Evolutionary conservation across 1,140 invertebrate species (phyloP).

Genomic region (Macrotrachela quadricornifera): DNA sequence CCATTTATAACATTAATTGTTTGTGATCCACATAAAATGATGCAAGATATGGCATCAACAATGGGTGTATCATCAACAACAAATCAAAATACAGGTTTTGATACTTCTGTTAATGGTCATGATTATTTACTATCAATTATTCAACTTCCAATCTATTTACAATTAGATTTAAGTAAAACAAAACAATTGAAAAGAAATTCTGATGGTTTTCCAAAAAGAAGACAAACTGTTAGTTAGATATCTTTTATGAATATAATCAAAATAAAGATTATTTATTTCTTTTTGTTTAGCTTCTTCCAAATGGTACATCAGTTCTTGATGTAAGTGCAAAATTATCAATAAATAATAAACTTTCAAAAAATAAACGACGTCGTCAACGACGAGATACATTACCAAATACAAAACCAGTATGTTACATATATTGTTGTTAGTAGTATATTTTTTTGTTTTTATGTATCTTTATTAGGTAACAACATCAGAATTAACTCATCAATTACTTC

Average conservation of each 20-base stretch:
- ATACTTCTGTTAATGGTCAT: slow-evolving; percentile 54
- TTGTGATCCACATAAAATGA: slow-evolving; percentile 86
- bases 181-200: not conserved
- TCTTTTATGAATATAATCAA: not conserved
- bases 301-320: not conserved
- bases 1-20: slow-evolving; percentile 80
- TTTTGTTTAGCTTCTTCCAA: not conserved
- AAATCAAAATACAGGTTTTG: slow-evolving; percentile 34
- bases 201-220: not conserved
- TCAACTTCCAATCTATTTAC: slow-evolving; percentile 85
- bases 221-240: not conserved
- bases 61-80: slow-evolving; percentile 43
- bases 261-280: not conserved
- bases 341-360: not conserved
- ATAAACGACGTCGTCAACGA: not conserved
- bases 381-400: not conserved
- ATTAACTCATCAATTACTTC: slow-evolving; percentile 19
- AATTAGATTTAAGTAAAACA: slow-evolving; percentile 24
- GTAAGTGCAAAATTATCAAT: not conserved
- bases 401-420: not conserved
- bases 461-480: slow-evolving; percentile 22
- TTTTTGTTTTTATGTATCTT: not conserved
- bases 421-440: not conserved
- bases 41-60: slow-evolving; percentile 83
- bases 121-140: slow-evolving; percentile 88